phyloP scores from a whole-genome alignment of 2,888 invertebrate genomes.

The Acanthosepion pharaonis region DNA sequence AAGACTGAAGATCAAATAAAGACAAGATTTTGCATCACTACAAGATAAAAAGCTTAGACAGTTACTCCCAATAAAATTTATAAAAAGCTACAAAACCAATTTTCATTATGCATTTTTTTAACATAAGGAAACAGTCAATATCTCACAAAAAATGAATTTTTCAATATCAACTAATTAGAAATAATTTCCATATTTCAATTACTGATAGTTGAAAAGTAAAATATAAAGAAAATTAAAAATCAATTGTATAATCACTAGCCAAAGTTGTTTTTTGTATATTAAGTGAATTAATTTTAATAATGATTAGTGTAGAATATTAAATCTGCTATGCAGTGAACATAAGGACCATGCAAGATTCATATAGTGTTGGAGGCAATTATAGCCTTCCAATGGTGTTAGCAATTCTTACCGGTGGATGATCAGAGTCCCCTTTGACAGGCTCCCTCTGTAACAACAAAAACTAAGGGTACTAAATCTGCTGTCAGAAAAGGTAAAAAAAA shows the following conservation, averaged over 20 bases:
- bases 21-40: not conserved
- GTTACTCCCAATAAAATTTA: not conserved
- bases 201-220: not conserved
- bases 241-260: not conserved
- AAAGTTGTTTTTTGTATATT: not conserved
- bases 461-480: slow-evolving; percentile 44
- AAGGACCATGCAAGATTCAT: slow-evolving; percentile 44
- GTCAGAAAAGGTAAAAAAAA: not conserved
- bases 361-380: slow-evolving; percentile 35
- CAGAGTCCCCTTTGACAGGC: slow-evolving; percentile 40
- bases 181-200: slow-evolving; percentile 2
- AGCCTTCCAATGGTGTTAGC: slow-evolving; percentile 40
- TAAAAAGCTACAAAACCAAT: not conserved
- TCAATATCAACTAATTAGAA: not conserved
- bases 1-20: not conserved
- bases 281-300: slow-evolving; percentile 7
- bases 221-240: not conserved
- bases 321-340: slow-evolving; percentile 40
- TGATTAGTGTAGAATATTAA: not conserved
- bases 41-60: not conserved
- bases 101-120: too few species aligned
- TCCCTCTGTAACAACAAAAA: slow-evolving; percentile 47
- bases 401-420: slow-evolving; percentile 45
- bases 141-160: not conserved
- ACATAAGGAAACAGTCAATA: not conserved